Evolutionary conservation across 2,797 vertebrate genomes (phyloP), one percentile per base, ranked within the genome.

Genomic region (Cyprinodon diabolis): DNA sequence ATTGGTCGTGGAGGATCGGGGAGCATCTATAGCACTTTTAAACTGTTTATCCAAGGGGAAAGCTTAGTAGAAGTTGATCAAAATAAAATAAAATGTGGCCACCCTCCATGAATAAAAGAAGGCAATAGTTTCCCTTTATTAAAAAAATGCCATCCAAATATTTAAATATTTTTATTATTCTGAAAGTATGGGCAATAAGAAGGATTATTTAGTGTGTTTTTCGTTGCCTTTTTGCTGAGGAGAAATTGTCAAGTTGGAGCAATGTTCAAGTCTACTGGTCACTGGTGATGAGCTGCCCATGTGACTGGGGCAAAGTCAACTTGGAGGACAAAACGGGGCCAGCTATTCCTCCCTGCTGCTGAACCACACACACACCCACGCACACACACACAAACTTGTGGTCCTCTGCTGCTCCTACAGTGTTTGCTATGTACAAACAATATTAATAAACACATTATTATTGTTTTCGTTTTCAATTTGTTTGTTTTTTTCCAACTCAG

Each of bases 381-480:
- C 37, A 51, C 75, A 84, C 40, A 81, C 23, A n/a, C 57, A 87
- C 67, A 83, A 85, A 86, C 90, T 84, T 86, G 84, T 82, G 94
- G 94, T 96, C 93, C 93, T 95, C 84, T 94, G 95, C 95, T 96
- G 95, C 95, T 95, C 95, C 88, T 23, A 93, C 91, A 92, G 91
- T 92, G 93, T 95, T 96, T 66, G 84, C 93, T 76, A 96, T 95
- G 95, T 95, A 94, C 88, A 94, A 93, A 94, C 75, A 87, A 91
- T 94, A 94, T 95, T 92, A 96, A 94, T 96, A 96, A 96, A 97
- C 83, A 95, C 95, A 95, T 95, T 87, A 92, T 95, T 86, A 72
- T 66, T 62, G 73, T 92, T 95, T 47, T 58, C 96, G 96, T 96
- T 95, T 92, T 90, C 88, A 89, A 49, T 21, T 35, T 30, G 91